A percentile compares a stretch with the other conserved stretches of the same genome.
These are phyloP conservation scores for Dendrocincla fuliginosa DNA, from an alignment of 2,797 vertebrate species.

Conservation along the genomic window DNA sequence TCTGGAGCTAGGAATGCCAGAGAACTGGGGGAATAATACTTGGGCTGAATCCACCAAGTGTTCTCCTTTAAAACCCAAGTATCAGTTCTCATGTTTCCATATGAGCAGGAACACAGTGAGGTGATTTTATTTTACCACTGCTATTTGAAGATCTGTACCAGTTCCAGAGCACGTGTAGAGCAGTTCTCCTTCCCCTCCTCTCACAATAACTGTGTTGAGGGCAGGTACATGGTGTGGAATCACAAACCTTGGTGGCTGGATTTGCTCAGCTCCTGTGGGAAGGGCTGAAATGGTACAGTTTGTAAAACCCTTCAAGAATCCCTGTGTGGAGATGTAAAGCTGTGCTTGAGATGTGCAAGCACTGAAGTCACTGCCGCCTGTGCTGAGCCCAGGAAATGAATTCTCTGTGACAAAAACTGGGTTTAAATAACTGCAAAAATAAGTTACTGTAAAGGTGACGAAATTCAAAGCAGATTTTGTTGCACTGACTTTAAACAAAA, in stretches of 20 bases:
- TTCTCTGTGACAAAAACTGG: neutral
- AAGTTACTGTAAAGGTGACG: neutral
- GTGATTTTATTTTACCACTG: neutral
- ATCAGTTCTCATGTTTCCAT: neutral
- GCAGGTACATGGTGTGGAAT: neutral
- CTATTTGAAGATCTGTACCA: neutral
- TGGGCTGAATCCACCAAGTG: neutral
- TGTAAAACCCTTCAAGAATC: neutral
- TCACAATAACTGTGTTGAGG: neutral
- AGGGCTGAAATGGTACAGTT: neutral
- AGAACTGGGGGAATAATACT: neutral
- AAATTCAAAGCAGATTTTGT: neutral
- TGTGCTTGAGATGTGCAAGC: fast-evolving
- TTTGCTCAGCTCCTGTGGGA: neutral
- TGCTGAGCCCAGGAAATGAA: neutral
- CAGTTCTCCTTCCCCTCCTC: neutral
- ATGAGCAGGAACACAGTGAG: neutral
- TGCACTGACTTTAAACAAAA: neutral
- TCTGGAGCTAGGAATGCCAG: neutral
- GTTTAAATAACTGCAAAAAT: neutral
- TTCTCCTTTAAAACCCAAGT: neutral
- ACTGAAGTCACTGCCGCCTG: neutral
- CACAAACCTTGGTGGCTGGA: neutral
- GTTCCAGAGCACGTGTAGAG: neutral
- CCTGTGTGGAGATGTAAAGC: neutral